phyloP scores from a whole-genome alignment of 2,888 invertebrate genomes.

The Oscheius sp. region DNA sequence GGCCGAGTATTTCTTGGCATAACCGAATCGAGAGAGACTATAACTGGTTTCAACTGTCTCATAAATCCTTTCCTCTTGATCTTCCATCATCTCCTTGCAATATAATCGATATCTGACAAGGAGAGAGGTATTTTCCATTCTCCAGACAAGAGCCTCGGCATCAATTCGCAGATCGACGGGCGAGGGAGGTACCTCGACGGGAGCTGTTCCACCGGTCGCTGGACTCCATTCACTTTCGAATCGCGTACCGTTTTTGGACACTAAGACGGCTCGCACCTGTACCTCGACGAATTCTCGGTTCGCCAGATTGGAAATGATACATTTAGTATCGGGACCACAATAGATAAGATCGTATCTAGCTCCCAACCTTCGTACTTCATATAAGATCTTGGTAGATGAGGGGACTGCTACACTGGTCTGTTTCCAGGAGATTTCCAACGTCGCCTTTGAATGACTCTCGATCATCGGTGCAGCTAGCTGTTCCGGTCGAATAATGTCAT shows the following conservation, averaged over 20 bases:
- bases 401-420: constrained; percentile 15
- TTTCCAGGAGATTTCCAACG: constrained; percentile 22
- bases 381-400: constrained; percentile 25
- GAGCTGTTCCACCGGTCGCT: constrained; percentile 14
- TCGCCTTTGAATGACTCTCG: neutral
- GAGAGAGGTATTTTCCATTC: constrained; percentile 31
- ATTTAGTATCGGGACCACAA: constrained; percentile 32
- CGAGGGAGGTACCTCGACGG: constrained; percentile 32
- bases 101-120: neutral
- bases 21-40: constrained; percentile 7
- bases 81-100: constrained; percentile 31
- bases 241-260: constrained; percentile 8
- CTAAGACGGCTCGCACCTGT: constrained; percentile 28
- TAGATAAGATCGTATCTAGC: constrained; percentile 32
- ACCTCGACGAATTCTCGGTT: constrained; percentile 33
- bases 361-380: constrained; percentile 35
- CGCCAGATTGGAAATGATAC: constrained; percentile 27
- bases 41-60: neutral
- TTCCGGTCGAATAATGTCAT: constrained; percentile 18
- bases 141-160: constrained; percentile 24
- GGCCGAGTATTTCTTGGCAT: constrained; percentile 16
- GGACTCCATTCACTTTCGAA: constrained; percentile 30
- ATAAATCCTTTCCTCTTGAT: constrained; percentile 3
- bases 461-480: constrained; percentile 18
- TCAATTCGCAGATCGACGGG: constrained; percentile 26